Conservation (phyloP, 2,113 vertebrate species). For the Motacilla alba region DNA sequence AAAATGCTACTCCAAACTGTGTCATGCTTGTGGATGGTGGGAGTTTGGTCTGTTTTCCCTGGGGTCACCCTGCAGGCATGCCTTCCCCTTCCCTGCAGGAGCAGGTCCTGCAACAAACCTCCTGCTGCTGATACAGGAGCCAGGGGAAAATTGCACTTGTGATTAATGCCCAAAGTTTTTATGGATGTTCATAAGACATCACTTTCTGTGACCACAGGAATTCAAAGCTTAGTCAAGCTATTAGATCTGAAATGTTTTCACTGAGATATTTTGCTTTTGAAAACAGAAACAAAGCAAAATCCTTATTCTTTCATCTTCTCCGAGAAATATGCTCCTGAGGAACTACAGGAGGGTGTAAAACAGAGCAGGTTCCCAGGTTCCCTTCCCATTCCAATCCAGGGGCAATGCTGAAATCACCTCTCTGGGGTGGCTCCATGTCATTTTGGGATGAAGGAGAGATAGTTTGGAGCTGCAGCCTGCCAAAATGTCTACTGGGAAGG, state of each 20-base stretch:
- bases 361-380: background rate
- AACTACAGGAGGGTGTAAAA: background rate
- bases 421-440: background rate
- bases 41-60: background rate
- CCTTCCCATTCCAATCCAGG: background rate
- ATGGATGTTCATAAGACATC: background rate
- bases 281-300: background rate
- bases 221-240: background rate
- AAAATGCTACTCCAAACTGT: background rate
- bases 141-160: background rate
- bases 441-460: background rate
- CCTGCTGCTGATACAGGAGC: background rate
- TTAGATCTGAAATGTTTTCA: background rate
- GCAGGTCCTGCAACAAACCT: background rate
- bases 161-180: background rate
- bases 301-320: background rate
- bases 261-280: background rate
- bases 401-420: background rate
- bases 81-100: background rate
- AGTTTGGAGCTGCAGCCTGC: background rate
- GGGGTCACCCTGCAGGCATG: rapidly evolving
- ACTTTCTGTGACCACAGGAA: background rate
- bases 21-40: background rate
- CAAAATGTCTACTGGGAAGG: background rate
- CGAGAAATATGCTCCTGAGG: background rate